Evolutionary conservation across 2,888 invertebrate genomes (phyloP).

Genomic region (Caenorhabditis becei): DNA sequence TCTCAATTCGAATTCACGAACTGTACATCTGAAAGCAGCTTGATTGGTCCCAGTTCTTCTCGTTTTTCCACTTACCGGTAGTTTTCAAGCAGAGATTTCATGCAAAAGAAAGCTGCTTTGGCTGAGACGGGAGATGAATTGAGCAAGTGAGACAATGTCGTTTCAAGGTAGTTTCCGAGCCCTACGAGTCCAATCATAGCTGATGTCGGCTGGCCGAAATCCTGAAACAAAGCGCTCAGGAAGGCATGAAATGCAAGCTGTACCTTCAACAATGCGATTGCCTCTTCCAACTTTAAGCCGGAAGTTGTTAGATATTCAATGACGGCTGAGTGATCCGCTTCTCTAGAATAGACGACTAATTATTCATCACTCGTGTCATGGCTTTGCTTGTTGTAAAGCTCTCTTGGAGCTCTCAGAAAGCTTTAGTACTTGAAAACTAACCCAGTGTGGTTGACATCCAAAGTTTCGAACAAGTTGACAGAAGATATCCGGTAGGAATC

Average conservation of each 20-base stretch:
- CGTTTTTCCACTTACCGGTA: slow-evolving; percentile 62
- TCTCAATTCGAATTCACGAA: slow-evolving; percentile 66
- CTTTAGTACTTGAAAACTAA: slow-evolving; percentile 20
- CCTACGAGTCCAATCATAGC: slow-evolving; percentile 67
- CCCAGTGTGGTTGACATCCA: slow-evolving; percentile 70
- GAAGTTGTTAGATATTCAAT: slow-evolving; percentile 72
- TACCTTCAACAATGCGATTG: slow-evolving; percentile 68
- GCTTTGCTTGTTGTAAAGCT: neutral
- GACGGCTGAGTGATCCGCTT: slow-evolving; percentile 70
- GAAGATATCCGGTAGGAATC: slow-evolving; percentile 71
- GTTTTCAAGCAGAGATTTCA: slow-evolving; percentile 70
- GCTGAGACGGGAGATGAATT: slow-evolving; percentile 67
- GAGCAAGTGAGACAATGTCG: slow-evolving; percentile 63
- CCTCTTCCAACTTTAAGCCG: slow-evolving; percentile 72
- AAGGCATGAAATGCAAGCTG: slow-evolving; percentile 38
- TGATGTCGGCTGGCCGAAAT: slow-evolving; percentile 64
- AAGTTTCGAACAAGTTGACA: slow-evolving; percentile 70
- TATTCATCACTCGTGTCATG: slow-evolving; percentile 25
- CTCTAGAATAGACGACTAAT: slow-evolving; percentile 59
- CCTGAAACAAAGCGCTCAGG: slow-evolving; percentile 44
- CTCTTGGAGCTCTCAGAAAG: neutral
- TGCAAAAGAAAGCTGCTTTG: slow-evolving; percentile 69
- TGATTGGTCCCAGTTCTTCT: neutral
- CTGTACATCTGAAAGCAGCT: slow-evolving; percentile 56
- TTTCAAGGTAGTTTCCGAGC: slow-evolving; percentile 70